A percentile compares a stretch with the other conserved stretches of the same genome.
Conservation (phyloP, 1,140 invertebrate species). For the Drosophila sulfurigaster region DNA sequence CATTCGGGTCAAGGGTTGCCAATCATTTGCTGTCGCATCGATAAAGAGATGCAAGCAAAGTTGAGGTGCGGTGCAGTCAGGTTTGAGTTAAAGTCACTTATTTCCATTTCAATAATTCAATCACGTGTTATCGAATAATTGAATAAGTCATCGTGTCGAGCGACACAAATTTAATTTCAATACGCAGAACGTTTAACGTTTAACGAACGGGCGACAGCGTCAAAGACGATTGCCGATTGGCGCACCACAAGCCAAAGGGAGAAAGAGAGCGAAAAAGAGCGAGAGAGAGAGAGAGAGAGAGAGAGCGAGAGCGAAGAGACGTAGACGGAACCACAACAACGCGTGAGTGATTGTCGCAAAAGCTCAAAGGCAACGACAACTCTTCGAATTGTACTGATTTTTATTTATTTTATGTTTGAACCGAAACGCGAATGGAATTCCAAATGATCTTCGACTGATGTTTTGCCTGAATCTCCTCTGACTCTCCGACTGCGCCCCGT, state of each 20-base stretch:
- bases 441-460: constrained; percentile 41
- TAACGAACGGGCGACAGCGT: constrained; percentile 47
- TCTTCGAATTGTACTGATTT: constrained; percentile 84
- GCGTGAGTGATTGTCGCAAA: constrained; percentile 82
- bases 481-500: constrained; percentile 52
- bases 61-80: not conserved
- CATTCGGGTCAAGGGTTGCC: not conserved
- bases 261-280: constrained; percentile 1
- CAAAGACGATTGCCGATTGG: constrained; percentile 72
- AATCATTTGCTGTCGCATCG: too few species aligned
- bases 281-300: not conserved
- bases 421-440: constrained; percentile 74
- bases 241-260: not conserved
- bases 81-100: constrained; percentile 45
- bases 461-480: too few species aligned
- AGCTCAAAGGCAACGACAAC: constrained; percentile 80
- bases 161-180: constrained; percentile 83
- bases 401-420: constrained; percentile 84
- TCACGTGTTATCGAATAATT: constrained; percentile 83
- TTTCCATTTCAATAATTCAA: constrained; percentile 76
- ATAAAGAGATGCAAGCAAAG: not conserved
- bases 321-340: constrained; percentile 66
- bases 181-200: constrained; percentile 76
- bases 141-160: constrained; percentile 82
- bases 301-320: not conserved